Evolutionary conservation across 2,113 vertebrate genomes (phyloP).

Genomic region (Podocnemis expansa): DNA sequence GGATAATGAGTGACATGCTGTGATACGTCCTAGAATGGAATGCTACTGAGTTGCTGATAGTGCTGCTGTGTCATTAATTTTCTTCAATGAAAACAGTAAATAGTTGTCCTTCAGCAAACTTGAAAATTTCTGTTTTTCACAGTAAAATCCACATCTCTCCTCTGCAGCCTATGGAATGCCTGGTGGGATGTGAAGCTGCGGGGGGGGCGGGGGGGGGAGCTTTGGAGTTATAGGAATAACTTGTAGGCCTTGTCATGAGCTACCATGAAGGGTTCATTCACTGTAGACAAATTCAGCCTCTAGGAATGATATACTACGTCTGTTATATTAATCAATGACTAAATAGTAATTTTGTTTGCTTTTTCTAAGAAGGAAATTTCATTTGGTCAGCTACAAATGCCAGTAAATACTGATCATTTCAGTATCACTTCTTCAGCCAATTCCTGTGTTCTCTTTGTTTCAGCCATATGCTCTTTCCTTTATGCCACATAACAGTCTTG

Average conservation of each 20-base stretch:
- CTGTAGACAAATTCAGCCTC: background rate
- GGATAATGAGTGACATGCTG: background rate
- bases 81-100: background rate
- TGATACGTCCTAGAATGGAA: background rate
- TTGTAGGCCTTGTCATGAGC: background rate
- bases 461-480: constrained; percentile 48
- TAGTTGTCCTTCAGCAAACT: background rate
- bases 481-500: constrained; percentile 20
- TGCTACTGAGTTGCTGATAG: background rate
- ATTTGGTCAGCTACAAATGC: constrained; percentile 12
- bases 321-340: background rate
- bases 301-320: background rate
- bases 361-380: constrained; percentile 16
- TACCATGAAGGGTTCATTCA: background rate
- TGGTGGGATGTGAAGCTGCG: background rate
- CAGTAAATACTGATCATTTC: background rate
- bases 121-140: background rate
- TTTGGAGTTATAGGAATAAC: background rate
- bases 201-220: background rate
- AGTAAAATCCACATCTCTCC: background rate
- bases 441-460: constrained; percentile 49
- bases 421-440: background rate
- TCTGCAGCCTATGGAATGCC: background rate
- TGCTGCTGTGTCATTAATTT: background rate
- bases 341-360: background rate